Evolutionary conservation across 2,888 invertebrate genomes (phyloP), one percentile per base, ranked within the genome.

Genomic region (Coleophora flavipennella): DNA sequence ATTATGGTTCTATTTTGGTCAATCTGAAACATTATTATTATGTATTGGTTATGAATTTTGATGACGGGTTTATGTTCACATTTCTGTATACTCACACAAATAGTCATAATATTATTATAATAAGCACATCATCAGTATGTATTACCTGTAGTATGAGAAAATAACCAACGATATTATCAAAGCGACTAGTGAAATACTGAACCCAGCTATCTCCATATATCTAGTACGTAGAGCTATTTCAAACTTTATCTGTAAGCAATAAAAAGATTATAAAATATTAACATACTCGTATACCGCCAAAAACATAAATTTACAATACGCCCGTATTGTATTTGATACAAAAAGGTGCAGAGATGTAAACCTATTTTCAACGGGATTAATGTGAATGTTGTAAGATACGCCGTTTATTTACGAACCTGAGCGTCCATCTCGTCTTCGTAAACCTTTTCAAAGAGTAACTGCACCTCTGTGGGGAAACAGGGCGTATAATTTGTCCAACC

Each of bases 401-500:
- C n/a, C n/a, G n/a, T n/a, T n/a, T n/a, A n/a, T n/a, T 20, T 20
- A 20, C 20, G 6, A 20, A 72, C 74, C 58, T 67, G 59, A 0
- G 61, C 73, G 9, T 75, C 70, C 3, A 71, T 71, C 41, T 86
- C 70, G 8, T 85, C 79, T 37, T 85, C 79, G 37, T 87, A 86
- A 10, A 90, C 88, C 73, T 90, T 89, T 38, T 86, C 83, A 45
- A 93, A 84, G 0, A 94, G 76, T 8, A 87, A 78, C 33, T 87
- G 86, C 38, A 92, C 88, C 59, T 92, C 90, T 0, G 88, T 85
- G 4, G 91, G 90, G 54, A 91, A 91, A 61, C 96, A 96, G 0
- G 89, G 89, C 0, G 92, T 91, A 62, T 92, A 96, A 69, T 95
- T 93, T 2, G 95, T 94, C 91, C 93, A 95, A 2, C 94, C 94